phyloP scores from a whole-genome alignment of 2,113 vertebrate genomes.

The Euleptes europaea region DNA sequence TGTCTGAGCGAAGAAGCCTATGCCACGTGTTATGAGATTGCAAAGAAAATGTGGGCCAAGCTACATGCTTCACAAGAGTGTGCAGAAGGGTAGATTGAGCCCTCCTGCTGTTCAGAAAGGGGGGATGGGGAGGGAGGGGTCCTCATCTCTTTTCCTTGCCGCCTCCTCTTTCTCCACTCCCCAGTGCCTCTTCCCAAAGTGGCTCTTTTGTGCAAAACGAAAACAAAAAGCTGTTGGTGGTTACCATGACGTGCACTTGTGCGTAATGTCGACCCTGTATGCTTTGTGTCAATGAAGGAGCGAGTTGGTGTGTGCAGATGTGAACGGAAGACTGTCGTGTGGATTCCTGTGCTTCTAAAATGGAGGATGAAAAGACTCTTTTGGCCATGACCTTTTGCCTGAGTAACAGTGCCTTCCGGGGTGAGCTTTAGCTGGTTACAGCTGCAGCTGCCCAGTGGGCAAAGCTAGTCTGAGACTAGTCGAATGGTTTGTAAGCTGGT shows the following conservation, averaged over 20 bases:
- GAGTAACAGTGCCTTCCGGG: neutral
- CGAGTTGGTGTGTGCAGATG: neutral
- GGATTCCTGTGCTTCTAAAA: slow-evolving; percentile 10
- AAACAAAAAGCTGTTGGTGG: neutral
- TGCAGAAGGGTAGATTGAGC: neutral
- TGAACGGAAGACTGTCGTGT: neutral
- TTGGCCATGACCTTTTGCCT: slow-evolving; percentile 3
- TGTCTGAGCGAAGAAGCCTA: neutral
- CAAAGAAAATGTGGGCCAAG: neutral
- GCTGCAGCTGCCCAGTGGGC: neutral
- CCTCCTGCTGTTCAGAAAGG: neutral
- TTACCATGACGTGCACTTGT: neutral
- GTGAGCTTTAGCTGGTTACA: neutral
- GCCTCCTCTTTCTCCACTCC: neutral
- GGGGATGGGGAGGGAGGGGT: neutral
- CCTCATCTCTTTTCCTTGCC: neutral
- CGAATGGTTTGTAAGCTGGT: neutral
- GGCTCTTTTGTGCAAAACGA: neutral
- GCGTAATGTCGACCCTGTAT: neutral
- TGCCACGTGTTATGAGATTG: neutral
- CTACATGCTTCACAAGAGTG: neutral
- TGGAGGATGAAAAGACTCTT: neutral
- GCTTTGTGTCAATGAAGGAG: neutral
- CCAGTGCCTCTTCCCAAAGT: neutral
- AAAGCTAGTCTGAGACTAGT: neutral